These are phyloP conservation scores for Clupea harengus DNA, from an alignment of 2,113 vertebrate genomes.

Conservation along the genomic window DNA sequence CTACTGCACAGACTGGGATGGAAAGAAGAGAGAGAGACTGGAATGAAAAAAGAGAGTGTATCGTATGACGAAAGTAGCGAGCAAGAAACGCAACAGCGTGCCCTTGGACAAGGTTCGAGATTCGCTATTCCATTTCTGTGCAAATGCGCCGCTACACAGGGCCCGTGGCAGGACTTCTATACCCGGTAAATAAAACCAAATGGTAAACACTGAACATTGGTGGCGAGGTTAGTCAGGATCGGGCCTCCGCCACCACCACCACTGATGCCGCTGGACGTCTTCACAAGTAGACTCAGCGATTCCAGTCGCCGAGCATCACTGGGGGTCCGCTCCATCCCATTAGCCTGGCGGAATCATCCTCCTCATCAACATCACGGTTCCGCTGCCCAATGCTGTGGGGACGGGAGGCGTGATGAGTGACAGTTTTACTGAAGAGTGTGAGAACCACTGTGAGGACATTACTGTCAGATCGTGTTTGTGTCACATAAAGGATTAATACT, in stretches of 20 bases:
- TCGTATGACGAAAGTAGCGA: neutral
- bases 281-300: neutral
- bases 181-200: neutral
- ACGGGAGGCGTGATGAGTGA: constrained; percentile 16
- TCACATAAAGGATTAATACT: constrained; percentile 45
- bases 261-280: neutral
- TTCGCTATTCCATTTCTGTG: constrained; percentile 10
- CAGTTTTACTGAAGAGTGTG: constrained; percentile 27
- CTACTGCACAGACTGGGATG: neutral
- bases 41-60: neutral
- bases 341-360: neutral
- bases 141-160: neutral
- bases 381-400: neutral
- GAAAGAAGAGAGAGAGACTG: neutral
- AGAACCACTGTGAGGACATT: constrained; percentile 26
- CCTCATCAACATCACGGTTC: neutral
- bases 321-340: neutral
- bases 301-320: neutral
- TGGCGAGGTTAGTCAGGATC: neutral
- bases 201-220: neutral
- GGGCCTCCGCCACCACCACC: neutral
- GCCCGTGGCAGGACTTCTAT: neutral
- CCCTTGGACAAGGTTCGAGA: constrained; percentile 10
- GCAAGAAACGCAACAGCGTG: neutral
- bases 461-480: constrained; percentile 32